A percentile compares a stretch with the other conserved stretches of the same genome.
These are phyloP conservation scores for Prinia subflava DNA, from an alignment of 2,113 vertebrate genomes.

Conservation along the genomic window DNA sequence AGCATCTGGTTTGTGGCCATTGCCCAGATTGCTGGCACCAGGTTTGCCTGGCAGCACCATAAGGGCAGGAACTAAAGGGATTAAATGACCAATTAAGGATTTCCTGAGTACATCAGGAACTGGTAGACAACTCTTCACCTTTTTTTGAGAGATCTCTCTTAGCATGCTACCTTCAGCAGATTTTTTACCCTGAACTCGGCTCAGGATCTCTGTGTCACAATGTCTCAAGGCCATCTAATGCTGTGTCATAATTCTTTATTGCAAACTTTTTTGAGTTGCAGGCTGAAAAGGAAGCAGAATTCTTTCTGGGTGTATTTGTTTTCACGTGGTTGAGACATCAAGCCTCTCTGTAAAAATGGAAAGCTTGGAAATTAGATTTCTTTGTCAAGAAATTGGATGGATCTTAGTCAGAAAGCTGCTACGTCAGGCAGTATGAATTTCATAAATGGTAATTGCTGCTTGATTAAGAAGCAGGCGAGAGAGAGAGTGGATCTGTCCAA, in stretches of 20 bases:
- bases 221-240: not conserved
- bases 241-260: not conserved
- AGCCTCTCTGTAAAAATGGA: not conserved
- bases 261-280: not conserved
- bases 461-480: not conserved
- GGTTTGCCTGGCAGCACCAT: not conserved
- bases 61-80: not conserved
- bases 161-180: accelerated
- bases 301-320: not conserved
- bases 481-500: not conserved
- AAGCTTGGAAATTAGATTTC: not conserved
- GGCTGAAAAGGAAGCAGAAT: not conserved
- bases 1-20: not conserved
- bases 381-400: not conserved
- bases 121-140: not conserved
- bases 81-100: not conserved
- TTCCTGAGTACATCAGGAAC: not conserved
- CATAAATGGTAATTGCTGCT: not conserved
- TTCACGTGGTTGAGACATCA: not conserved
- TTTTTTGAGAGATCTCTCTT: not conserved
- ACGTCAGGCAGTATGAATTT: not conserved
- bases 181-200: not conserved
- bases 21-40: not conserved
- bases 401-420: not conserved
- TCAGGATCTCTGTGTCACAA: not conserved